phyloP scores from a whole-genome alignment of 2,888 invertebrate species.

The Habroteleia sp. region DNA sequence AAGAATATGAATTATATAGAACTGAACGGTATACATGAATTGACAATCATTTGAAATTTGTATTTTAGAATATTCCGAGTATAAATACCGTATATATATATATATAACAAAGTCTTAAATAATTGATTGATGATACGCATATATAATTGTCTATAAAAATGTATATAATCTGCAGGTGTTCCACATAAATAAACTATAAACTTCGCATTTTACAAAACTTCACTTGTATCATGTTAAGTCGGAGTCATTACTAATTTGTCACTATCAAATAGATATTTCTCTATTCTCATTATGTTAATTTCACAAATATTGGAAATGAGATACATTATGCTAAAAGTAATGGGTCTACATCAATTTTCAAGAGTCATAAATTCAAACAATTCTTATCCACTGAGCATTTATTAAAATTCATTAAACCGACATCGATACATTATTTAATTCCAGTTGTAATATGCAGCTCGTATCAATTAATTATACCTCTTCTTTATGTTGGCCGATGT shows the following conservation, averaged over 20 bases:
- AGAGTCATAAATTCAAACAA: conserved; percentile 14
- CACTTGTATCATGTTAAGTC: not conserved
- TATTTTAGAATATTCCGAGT: conserved; percentile 13
- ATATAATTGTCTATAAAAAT: conserved; percentile 40
- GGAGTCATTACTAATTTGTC: conserved; percentile 20
- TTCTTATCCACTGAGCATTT: conserved; percentile 12
- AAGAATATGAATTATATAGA: conserved; percentile 7
- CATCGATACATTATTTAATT: conserved; percentile 17
- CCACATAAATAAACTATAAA: conserved; percentile 9
- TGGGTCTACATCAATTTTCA: conserved; percentile 7
- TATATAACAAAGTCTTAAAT: too few relatives aligned
- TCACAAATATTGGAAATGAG: not conserved
- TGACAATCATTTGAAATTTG: conserved; percentile 22
- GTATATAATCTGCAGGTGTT: conserved; percentile 18
- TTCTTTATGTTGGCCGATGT: conserved; percentile 33
- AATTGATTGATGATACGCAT: conserved; percentile 27
- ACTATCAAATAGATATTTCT: conserved; percentile 3
- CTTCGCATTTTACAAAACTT: conserved; percentile 1
- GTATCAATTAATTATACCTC: conserved; percentile 35
- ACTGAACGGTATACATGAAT: too few relatives aligned
- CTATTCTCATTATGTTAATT: conserved; percentile 27
- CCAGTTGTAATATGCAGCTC: conserved; percentile 4
- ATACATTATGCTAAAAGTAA: conserved; percentile 11
- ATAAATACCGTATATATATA: conserved; percentile 30
- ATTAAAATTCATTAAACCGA: conserved; percentile 18